Conservation (phyloP, 2,113 vertebrate species). For the Grallaria varia region DNA sequence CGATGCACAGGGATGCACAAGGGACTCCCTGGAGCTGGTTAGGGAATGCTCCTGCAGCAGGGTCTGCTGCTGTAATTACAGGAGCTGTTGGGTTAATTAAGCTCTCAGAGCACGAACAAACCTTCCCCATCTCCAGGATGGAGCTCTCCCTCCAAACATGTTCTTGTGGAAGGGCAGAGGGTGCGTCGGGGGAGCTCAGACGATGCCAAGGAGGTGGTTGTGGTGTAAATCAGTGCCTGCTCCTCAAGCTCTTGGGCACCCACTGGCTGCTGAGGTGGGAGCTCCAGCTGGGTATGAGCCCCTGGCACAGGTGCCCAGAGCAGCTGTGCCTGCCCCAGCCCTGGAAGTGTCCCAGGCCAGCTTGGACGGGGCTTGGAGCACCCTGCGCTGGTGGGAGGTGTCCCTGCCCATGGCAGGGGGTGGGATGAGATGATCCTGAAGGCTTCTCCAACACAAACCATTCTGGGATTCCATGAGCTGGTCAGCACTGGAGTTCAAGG, state of each 20-base stretch:
- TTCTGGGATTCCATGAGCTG: background rate
- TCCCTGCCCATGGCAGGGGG: background rate
- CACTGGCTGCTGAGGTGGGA: background rate
- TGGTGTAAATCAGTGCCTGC: fast-evolving
- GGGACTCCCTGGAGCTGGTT: background rate
- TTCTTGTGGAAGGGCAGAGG: background rate
- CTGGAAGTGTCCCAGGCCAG: background rate
- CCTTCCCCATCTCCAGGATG: fast-evolving
- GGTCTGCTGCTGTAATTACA: background rate
- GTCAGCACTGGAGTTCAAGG: fast-evolving
- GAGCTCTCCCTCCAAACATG: background rate
- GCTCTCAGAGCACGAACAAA: background rate
- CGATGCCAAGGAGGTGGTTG: no score
- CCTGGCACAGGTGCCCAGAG: background rate
- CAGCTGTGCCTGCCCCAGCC: background rate
- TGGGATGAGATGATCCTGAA: background rate
- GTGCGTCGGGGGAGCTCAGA: background rate
- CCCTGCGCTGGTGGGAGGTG: background rate
- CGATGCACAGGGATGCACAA: fast-evolving
- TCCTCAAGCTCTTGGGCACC: background rate
- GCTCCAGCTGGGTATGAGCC: background rate
- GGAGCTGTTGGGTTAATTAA: background rate
- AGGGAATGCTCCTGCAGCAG: background rate
- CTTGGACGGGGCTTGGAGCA: background rate
- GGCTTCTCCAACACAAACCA: background rate